Evolutionary conservation across 2,888 invertebrate genomes (phyloP).

Genomic region (Athalia rosae): DNA sequence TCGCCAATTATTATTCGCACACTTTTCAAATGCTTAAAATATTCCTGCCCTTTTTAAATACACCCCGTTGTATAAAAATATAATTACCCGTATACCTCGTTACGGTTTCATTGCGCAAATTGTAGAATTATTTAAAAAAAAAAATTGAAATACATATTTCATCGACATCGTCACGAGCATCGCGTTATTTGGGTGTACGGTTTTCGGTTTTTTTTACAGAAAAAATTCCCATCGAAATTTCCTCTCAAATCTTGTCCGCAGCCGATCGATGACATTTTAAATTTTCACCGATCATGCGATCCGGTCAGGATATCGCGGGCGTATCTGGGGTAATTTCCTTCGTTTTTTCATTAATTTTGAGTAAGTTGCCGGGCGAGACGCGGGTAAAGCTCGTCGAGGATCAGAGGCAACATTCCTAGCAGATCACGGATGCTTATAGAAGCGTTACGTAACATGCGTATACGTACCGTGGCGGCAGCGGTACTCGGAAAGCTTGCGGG

Average conservation of each 20-base stretch:
- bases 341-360: constrained; percentile 11
- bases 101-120: too few species aligned
- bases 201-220: too few species aligned
- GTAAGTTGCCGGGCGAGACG: constrained; percentile 18
- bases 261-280: too few species aligned
- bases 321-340: background rate
- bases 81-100: too few species aligned
- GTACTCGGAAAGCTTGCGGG: background rate
- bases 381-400: constrained; percentile 16
- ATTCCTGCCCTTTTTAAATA: background rate
- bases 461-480: constrained; percentile 11
- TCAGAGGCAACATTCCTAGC: constrained; percentile 66
- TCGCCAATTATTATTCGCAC: constrained; percentile 36
- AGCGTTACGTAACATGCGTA: constrained; percentile 70
- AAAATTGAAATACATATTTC: too few species aligned
- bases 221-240: too few species aligned
- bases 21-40: background rate
- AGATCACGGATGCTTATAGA: constrained; percentile 73
- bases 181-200: too few species aligned
- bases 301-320: background rate
- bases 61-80: too few species aligned
- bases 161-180: too few species aligned
- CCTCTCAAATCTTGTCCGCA: too few species aligned
- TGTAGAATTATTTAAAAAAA: too few species aligned
- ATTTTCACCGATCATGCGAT: too few species aligned